Evolutionary conservation across 2,113 vertebrate genomes (phyloP).

Genomic region (Tachycineta bicolor): DNA sequence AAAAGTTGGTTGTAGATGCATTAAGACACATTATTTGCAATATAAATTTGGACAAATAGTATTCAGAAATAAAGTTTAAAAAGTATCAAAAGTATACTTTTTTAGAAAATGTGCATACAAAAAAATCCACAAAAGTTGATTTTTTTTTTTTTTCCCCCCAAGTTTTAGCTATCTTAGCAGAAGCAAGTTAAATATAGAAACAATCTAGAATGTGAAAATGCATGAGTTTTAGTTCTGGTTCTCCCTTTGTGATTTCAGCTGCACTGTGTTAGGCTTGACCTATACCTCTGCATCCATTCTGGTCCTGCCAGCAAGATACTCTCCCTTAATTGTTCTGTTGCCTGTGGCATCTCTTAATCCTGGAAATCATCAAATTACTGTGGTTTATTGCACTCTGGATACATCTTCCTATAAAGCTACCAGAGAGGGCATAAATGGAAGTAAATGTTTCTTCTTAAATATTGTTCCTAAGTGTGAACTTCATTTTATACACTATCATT

Average conservation of each 20-base stretch:
- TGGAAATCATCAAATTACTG: neutral
- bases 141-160: neutral
- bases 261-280: neutral
- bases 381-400: neutral
- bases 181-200: neutral
- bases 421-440: neutral
- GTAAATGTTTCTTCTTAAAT: conserved; percentile 15
- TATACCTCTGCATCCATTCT: rapidly evolving
- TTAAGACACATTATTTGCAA: neutral
- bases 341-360: neutral
- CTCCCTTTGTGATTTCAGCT: neutral
- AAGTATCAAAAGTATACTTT: rapidly evolving
- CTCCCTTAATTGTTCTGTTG: neutral
- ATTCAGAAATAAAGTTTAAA: neutral
- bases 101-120: neutral
- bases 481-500: neutral
- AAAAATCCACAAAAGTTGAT: neutral
- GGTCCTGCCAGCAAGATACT: rapidly evolving
- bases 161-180: neutral
- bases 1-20: neutral
- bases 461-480: conserved; percentile 2
- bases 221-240: neutral
- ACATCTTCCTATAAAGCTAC: neutral
- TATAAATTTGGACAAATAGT: neutral
- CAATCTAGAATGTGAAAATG: neutral